Conservation (phyloP, 2,888 invertebrate genomes). For the Drosophila nr. medialis region DNA sequence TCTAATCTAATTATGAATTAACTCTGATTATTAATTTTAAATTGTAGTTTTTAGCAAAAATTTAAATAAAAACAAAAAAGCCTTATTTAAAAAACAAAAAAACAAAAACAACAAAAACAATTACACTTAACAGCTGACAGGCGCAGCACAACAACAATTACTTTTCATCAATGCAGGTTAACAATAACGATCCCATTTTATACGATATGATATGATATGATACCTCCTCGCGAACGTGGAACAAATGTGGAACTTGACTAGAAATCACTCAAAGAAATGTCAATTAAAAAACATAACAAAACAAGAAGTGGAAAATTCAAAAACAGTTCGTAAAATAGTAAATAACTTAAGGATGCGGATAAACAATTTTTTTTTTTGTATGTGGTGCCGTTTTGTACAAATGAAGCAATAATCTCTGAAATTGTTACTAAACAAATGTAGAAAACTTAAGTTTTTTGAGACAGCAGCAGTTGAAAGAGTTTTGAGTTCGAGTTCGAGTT, state of each 20-base stretch:
- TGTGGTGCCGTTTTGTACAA: constrained; percentile 60
- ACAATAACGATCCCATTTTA: constrained; percentile 9
- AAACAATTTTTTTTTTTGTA: constrained; percentile 29
- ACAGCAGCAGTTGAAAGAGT: constrained; percentile 5
- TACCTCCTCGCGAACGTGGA: constrained; percentile 11
- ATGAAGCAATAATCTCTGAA: constrained; percentile 54
- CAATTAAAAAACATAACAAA: constrained; percentile 53
- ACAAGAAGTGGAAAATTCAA: constrained; percentile 6
- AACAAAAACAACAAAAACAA: constrained; percentile 26
- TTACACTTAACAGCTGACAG: constrained; percentile 27
- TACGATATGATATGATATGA: constrained; percentile 1
- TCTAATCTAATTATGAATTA: constrained; percentile 73
- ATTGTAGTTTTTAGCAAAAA: constrained; percentile 78
- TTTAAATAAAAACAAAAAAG: constrained; percentile 77
- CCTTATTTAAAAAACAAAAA: constrained; percentile 66
- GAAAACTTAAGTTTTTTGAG: constrained; percentile 14
- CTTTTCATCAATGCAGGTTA: constrained; percentile 49
- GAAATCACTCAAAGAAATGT: constrained; percentile 41
- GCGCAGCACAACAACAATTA: constrained; percentile 49
- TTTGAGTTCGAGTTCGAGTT: not conserved
- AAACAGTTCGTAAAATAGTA: constrained; percentile 20
- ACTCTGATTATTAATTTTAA: constrained; percentile 77
- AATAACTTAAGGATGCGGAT: constrained; percentile 35
- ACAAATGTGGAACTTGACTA: constrained; percentile 15
- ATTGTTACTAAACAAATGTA: constrained; percentile 45